phyloP scores from a whole-genome alignment of 2,113 vertebrate genomes.

The Lophochroa leadbeateri region DNA sequence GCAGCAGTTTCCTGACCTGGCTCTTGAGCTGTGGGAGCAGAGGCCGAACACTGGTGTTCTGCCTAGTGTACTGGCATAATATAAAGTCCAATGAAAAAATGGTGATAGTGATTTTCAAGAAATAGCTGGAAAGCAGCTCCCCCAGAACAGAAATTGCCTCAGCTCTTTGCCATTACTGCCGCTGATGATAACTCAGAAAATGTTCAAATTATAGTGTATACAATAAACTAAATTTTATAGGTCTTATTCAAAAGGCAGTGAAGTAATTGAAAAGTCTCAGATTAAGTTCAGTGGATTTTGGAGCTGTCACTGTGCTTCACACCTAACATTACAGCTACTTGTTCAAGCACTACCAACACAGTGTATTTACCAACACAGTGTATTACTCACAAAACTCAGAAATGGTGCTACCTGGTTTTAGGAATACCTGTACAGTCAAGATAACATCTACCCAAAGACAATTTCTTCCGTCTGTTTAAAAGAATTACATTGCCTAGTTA shows the following conservation, averaged over 20 bases:
- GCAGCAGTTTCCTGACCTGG: too few relatives aligned
- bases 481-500: neutral
- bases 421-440: constrained; percentile 32
- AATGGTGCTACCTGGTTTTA: constrained; percentile 43
- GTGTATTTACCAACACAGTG: neutral
- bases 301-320: constrained; percentile 37
- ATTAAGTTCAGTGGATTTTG: constrained; percentile 39
- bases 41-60: too few relatives aligned
- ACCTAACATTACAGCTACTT: constrained; percentile 17
- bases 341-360: neutral
- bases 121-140: constrained; percentile 24
- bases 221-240: constrained; percentile 20
- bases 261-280: neutral
- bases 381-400: constrained; percentile 32
- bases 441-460: constrained; percentile 51
- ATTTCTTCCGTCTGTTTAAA: constrained; percentile 66
- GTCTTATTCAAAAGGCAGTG: neutral
- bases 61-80: too few relatives aligned
- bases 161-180: constrained; percentile 57
- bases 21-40: too few relatives aligned
- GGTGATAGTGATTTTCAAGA: neutral
- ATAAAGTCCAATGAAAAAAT: constrained; percentile 7
- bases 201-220: constrained; percentile 4
- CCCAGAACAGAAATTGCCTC: constrained; percentile 45
- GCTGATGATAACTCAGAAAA: constrained; percentile 15